Conservation (phyloP, 2,113 vertebrate species). For the Xenotilapia longispinis region DNA sequence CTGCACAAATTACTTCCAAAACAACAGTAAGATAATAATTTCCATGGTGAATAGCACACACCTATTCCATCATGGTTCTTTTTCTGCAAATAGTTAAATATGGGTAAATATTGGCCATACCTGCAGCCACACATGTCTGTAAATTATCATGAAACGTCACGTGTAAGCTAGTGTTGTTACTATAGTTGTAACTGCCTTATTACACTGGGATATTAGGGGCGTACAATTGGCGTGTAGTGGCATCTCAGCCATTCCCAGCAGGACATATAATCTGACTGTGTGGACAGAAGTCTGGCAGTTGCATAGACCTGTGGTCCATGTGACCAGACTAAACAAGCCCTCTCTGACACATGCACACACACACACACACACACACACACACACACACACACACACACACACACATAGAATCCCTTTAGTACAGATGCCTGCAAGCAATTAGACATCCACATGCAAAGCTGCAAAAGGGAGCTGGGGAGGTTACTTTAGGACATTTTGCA, state of each 20-base stretch:
- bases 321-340: slow-evolving; percentile 73
- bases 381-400: neutral
- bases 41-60: neutral
- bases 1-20: neutral
- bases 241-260: slow-evolving; percentile 40
- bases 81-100: neutral
- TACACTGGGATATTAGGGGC: slow-evolving; percentile 6
- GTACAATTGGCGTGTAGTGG: neutral
- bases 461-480: slow-evolving; percentile 52
- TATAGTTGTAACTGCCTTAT: slow-evolving; percentile 1
- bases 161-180: neutral
- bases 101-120: neutral
- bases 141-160: neutral
- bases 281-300: slow-evolving; percentile 49
- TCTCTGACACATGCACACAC: neutral
- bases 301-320: slow-evolving; percentile 55
- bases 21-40: neutral
- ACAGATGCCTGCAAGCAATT: slow-evolving; percentile 69
- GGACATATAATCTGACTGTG: slow-evolving; percentile 45
- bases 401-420: slow-evolving; percentile 49
- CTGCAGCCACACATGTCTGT: neutral
- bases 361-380: neutral
- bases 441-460: slow-evolving; percentile 58
- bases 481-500: slow-evolving; percentile 73
- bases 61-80: neutral